Percentiles rank a stretch among this genome's conserved stretches.
Conservation (phyloP, 1,140 invertebrate genomes). For the Gonatopus flavifemur region DNA sequence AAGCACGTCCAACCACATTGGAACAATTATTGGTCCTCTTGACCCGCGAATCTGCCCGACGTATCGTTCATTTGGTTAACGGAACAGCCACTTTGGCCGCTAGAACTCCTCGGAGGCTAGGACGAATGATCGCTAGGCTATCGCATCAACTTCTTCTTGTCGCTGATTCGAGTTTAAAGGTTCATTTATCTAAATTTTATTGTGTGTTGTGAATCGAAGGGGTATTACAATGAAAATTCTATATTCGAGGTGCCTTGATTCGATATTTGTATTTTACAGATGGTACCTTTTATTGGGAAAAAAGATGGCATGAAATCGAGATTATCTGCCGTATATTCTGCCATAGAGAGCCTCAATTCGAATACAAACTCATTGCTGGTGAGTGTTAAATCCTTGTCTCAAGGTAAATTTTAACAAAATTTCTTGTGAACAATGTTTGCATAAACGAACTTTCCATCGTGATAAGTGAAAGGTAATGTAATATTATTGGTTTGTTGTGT, state of each 20-base stretch:
- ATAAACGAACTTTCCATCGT: too few species aligned
- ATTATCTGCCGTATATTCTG: conserved; percentile 27
- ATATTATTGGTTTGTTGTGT: too few species aligned
- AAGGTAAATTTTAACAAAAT: too few species aligned
- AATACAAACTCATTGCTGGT: conserved; percentile 46
- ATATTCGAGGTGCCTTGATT: not conserved
- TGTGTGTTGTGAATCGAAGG: not conserved
- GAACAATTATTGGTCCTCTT: conserved; percentile 75
- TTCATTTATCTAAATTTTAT: conserved; percentile 14
- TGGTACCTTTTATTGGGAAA: conserved; percentile 33
- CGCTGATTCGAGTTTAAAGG: conserved; percentile 42
- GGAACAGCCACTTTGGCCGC: conserved; percentile 61
- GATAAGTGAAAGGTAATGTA: too few species aligned
- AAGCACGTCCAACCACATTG: conserved; percentile 72
- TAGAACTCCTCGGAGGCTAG: conserved; percentile 58
- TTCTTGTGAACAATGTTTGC: too few species aligned
- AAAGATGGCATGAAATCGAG: conserved; percentile 22
- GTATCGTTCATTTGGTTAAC: conserved; percentile 75
- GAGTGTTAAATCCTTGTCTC: conserved; percentile 21
- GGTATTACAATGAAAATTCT: not conserved
- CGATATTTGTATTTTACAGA: conserved; percentile 28
- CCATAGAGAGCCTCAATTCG: conserved; percentile 40
- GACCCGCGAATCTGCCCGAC: conserved; percentile 71
- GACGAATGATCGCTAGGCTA: conserved; percentile 31
- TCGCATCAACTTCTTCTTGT: conserved; percentile 43